Evolutionary conservation across 2,113 vertebrate genomes (phyloP), one percentile per base, ranked within the genome.

Genomic region (Rhinolophus ferrumequinum): DNA sequence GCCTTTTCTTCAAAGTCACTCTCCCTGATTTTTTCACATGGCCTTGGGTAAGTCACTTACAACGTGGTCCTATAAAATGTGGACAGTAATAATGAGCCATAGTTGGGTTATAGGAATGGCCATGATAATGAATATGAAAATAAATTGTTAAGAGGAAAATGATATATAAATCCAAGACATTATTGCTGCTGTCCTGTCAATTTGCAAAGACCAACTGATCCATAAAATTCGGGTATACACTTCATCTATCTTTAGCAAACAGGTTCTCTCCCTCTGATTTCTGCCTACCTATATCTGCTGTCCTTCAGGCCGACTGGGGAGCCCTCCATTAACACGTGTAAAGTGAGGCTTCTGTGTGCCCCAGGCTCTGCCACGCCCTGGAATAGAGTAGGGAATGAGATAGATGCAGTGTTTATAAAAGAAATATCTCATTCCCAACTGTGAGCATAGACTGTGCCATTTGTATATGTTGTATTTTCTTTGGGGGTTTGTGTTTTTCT

Each of bases 21-120:
- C 21, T 24, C 28, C 24, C 26, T 33, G 44, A 22, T 72, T 67
- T 89, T 21, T 88, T 80, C 41, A 38, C n/a, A 33, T 73, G 64
- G 52, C 24, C 79, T 70, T 86, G 82, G 73, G 41, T 64, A 75
- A 94, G 26, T 95, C 56, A 58, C 44, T 76, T 41, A 79, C 64
- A 73, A 66, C 33, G 0, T 52, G 35, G 22, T 81, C 1, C 4
- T 81, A 0, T 60, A 66, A 92, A 69, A 60, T 44, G 16, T 75
- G 15, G 52, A 11, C 15, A 72, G 8, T 41, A 83, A 64, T 38
- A 85, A 47, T 6, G 4, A 72, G 64, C 62, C 44, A 66, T 8
- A 85, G 30, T 24, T 28, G n/a, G 50, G 44, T 47, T 41, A 62
- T 50, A 44, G 50, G n/a, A 91, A 70, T 77, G 1, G 41, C 44